Evolutionary conservation across 2,888 invertebrate species (phyloP), one percentile per base, ranked within the genome.

Genomic region (Melieria omissa): DNA sequence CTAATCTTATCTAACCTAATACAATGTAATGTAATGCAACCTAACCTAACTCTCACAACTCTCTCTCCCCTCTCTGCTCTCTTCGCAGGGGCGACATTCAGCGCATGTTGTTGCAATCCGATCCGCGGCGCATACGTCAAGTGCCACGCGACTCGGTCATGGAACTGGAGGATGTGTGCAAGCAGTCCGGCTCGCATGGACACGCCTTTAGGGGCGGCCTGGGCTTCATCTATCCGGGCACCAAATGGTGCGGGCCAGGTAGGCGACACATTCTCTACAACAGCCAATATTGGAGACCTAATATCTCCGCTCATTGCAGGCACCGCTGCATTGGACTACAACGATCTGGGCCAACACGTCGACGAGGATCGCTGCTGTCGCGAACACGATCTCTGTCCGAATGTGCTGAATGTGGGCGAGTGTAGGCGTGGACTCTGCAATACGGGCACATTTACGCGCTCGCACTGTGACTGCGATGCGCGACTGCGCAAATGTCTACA

Each of bases 221-320:
- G 14, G 89, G 89, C n/a, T 90, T 90, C 79, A 89, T 89, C 49
- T 90, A 89, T 81, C 90, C 91, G 69, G 93, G 93, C 3, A 94
- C 94, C 0, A 93, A 93, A 81, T 94, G 93, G 93, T 94, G 93
- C 82, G 93, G 93, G 0, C 91, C 92, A 64, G 93, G 89, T 88
- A 79, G 80, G 71, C 73, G 44, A 14, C 9, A 41, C 16, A 14
- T 29, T 47, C 4, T 4, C 4, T 29, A 55, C n/a, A 4, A 5
- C 9, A 9, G 6, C 29, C 29, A 14, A 42, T 62, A 5, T 9
- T 49, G 12, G 9, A 14, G 7, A 7, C 44, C 45, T 16, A 42
- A 42, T 46, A 41, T 55, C 45, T 14, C 4, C 9, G 9, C 8
- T 44, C 52, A 3, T 42, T 61, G 4, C 70, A 88, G 88, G 93